These are phyloP conservation scores for Pelecanus crispus DNA, from an alignment of 2,113 vertebrate species.

Conservation along the genomic window DNA sequence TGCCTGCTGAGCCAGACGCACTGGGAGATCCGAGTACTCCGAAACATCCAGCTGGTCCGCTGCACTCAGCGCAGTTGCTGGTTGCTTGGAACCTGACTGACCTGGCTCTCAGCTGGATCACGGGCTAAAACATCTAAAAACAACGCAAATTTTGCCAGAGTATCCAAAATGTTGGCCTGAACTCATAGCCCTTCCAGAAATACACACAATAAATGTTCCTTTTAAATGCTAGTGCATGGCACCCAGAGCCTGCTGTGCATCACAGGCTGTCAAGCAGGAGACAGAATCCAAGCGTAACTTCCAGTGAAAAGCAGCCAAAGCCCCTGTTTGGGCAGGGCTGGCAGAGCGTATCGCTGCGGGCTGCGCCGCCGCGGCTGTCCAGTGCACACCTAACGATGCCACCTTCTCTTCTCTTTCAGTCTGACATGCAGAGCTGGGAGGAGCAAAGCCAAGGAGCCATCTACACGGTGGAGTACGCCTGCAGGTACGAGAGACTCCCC, in stretches of 20 bases:
- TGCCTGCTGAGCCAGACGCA: background rate
- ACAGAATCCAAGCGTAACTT: accelerated
- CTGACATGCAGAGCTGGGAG: slow-evolving; percentile 97
- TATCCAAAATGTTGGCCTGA: background rate
- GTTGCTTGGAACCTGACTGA: background rate
- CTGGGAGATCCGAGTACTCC: accelerated
- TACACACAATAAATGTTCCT: background rate
- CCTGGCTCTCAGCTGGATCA: background rate
- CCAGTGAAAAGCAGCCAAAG: background rate
- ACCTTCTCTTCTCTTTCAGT: slow-evolving; percentile 63
- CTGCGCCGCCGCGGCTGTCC: accelerated
- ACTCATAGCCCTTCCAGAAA: background rate
- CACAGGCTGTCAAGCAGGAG: background rate
- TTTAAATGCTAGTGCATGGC: background rate
- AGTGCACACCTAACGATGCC: accelerated
- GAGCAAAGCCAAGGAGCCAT: slow-evolving; percentile 97
- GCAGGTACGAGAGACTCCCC: slow-evolving; percentile 76
- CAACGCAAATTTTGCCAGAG: background rate
- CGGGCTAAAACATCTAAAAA: background rate
- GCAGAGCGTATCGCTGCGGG: accelerated
- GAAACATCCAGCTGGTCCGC: background rate
- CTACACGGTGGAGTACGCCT: slow-evolving; percentile 94
- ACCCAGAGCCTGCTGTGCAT: accelerated
- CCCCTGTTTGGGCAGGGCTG: background rate
- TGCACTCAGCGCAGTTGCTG: background rate